Conservation (phyloP, 1,140 invertebrate genomes). For the Pomacea maculata region DNA sequence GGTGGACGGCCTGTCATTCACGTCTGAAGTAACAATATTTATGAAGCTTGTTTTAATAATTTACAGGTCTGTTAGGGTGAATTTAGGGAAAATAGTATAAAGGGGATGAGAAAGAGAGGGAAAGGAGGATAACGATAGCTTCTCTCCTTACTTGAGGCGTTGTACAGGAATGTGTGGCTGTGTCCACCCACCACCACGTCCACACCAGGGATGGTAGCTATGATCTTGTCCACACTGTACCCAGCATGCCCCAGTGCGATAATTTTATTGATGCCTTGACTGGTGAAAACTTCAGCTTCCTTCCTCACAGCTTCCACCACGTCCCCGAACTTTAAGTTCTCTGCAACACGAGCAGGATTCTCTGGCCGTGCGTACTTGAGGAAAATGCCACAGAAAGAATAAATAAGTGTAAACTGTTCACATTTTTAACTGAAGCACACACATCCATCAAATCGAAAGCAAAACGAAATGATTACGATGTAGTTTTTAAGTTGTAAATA, state of each 20-base stretch:
- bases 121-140: neutral
- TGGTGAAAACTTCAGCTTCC: conserved; percentile 75
- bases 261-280: conserved; percentile 80
- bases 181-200: conserved; percentile 89
- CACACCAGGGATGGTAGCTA: conserved; percentile 83
- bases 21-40: neutral
- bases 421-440: too few species aligned
- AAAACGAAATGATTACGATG: too few species aligned
- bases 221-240: conserved; percentile 78
- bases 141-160: conserved; percentile 5
- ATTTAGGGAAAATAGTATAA: too few species aligned
- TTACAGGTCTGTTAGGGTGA: neutral
- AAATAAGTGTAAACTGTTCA: too few species aligned
- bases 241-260: conserved; percentile 92
- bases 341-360: conserved; percentile 17
- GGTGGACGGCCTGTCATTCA: neutral
- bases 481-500: too few species aligned
- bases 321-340: conserved; percentile 39
- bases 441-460: too few species aligned
- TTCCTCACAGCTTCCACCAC: conserved; percentile 67
- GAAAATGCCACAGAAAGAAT: too few species aligned
- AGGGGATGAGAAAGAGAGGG: too few species aligned
- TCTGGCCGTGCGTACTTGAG: too few species aligned
- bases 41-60: neutral
- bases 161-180: conserved; percentile 81